phyloP scores from a whole-genome alignment of 1,140 invertebrate genomes.

The Ridgeia piscesae region DNA sequence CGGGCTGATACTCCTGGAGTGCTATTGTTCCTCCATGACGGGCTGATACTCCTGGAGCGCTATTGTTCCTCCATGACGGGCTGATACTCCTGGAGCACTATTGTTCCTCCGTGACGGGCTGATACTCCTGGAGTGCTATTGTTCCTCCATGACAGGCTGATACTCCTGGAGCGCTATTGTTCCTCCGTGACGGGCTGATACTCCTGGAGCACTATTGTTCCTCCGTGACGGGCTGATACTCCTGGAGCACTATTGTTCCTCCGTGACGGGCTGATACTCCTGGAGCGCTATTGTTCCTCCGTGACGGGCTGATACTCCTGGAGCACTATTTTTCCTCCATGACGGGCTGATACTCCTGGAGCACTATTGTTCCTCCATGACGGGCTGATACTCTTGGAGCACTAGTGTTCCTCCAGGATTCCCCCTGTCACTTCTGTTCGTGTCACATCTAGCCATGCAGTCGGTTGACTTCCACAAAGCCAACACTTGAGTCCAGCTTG shows the following conservation, averaged over 20 bases:
- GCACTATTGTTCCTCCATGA: background rate
- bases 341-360: too few relatives aligned
- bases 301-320: too few relatives aligned
- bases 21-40: background rate
- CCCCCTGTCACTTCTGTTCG: background rate
- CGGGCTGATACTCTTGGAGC: too few relatives aligned
- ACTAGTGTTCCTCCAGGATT: too few relatives aligned
- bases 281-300: too few relatives aligned
- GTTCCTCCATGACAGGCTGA: background rate
- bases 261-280: too few relatives aligned
- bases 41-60: too few relatives aligned
- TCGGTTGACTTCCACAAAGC: background rate
- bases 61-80: background rate
- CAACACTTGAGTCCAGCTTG: background rate
- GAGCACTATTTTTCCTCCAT: background rate
- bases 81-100: too few relatives aligned
- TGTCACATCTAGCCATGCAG: background rate
- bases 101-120: background rate
- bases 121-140: too few relatives aligned
- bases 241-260: background rate
- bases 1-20: too few relatives aligned
- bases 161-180: too few relatives aligned
- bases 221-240: background rate
- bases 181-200: background rate
- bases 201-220: background rate